Evolutionary conservation across 2,888 invertebrate genomes (phyloP).

Genomic region (Trachelus iudaicus): DNA sequence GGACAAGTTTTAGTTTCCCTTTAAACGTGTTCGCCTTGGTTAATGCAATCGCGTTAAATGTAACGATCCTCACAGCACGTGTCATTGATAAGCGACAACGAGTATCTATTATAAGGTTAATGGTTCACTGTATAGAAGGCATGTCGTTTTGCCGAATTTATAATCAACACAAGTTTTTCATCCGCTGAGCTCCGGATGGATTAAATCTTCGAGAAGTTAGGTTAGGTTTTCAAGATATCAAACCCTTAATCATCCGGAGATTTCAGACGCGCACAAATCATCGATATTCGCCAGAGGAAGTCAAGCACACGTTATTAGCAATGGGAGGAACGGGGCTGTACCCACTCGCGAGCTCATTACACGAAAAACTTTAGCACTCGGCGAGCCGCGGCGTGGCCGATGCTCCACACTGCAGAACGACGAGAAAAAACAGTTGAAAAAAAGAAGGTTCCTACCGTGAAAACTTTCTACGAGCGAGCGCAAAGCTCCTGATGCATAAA

Average conservation of each 20-base stretch:
- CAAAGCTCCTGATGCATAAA: constrained; percentile 30
- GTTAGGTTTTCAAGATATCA: background rate
- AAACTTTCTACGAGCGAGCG: constrained; percentile 26
- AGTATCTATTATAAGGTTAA: background rate
- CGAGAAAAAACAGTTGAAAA: background rate
- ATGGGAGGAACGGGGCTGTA: background rate
- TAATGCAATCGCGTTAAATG: background rate
- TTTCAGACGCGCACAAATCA: background rate
- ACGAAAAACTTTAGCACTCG: constrained; percentile 33
- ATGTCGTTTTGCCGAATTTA: background rate
- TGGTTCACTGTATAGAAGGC: background rate
- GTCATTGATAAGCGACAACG: background rate
- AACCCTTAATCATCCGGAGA: background rate
- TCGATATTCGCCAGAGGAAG: background rate
- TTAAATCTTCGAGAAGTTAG: background rate
- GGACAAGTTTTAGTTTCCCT: background rate
- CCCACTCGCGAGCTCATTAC: constrained; percentile 31
- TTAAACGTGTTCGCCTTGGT: background rate
- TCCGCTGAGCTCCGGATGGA: background rate
- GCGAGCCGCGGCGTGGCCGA: constrained; percentile 16
- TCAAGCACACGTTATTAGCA: background rate
- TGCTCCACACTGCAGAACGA: background rate
- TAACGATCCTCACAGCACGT: background rate
- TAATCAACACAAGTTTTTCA: background rate
- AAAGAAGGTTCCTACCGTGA: constrained; percentile 5